Evolutionary conservation across 2,888 invertebrate genomes (phyloP).

Genomic region (Cordilura impudica): DNA sequence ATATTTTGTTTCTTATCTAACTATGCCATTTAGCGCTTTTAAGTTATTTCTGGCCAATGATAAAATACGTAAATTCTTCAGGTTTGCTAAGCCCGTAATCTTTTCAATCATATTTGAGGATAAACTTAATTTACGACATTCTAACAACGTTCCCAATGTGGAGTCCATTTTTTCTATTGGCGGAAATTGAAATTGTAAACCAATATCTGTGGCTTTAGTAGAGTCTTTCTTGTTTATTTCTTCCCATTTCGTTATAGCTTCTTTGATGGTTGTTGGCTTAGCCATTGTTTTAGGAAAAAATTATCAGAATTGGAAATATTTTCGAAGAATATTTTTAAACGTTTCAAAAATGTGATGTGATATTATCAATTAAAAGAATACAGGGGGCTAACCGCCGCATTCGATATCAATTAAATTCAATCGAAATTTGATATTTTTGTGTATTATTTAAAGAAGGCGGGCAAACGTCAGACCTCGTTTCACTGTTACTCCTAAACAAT

Average conservation of each 20-base stretch:
- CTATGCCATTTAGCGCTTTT: conserved; percentile 92
- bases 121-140: conserved; percentile 91
- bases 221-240: conserved; percentile 84
- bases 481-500: too few relatives aligned
- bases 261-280: conserved; percentile 88
- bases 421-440: too few relatives aligned
- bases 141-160: conserved; percentile 84
- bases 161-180: conserved; percentile 98
- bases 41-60: conserved; percentile 94
- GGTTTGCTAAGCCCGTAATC: conserved; percentile 87
- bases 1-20: conserved; percentile 70
- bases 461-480: too few relatives aligned
- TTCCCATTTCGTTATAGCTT: conserved; percentile 93
- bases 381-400: too few relatives aligned
- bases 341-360: too few relatives aligned
- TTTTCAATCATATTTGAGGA: conserved; percentile 97
- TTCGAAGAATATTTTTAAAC: background rate
- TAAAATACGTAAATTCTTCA: conserved; percentile 90
- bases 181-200: conserved; percentile 92
- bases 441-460: too few relatives aligned
- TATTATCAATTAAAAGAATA: too few relatives aligned
- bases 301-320: too few relatives aligned
- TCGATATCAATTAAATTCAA: too few relatives aligned
- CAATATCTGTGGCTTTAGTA: conserved; percentile 85
- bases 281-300: conserved; percentile 78